Evolutionary conservation across 1,140 invertebrate genomes (phyloP).

Genomic region (Brachionus rotundiformis): DNA sequence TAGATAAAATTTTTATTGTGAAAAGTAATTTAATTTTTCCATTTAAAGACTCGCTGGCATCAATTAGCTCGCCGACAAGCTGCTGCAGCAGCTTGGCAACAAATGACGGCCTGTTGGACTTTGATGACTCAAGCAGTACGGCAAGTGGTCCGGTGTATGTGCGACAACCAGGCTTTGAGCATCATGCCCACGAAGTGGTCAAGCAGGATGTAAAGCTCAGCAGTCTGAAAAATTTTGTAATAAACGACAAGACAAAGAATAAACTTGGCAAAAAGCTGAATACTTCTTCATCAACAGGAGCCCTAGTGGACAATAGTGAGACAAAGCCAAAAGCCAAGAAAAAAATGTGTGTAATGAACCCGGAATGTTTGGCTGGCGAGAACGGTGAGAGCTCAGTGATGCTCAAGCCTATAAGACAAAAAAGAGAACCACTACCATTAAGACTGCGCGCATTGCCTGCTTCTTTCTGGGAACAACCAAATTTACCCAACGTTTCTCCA

Average conservation of each 20-base stretch:
- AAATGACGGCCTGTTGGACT: constrained; percentile 57
- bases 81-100: constrained; percentile 29
- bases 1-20: not conserved
- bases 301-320: not conserved
- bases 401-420: constrained; percentile 39
- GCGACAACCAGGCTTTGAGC: constrained; percentile 58
- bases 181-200: constrained; percentile 35
- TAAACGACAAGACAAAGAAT: not conserved
- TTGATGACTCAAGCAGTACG: constrained; percentile 59
- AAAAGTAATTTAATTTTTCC: not conserved
- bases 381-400: not conserved
- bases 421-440: constrained; percentile 66
- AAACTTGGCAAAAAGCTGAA: constrained; percentile 1
- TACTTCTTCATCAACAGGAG: constrained; percentile 8
- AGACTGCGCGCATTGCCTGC: constrained; percentile 66
- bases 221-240: constrained; percentile 35
- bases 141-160: constrained; percentile 64
- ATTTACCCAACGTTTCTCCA: constrained; percentile 65
- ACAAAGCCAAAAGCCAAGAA: constrained; percentile 18
- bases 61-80: constrained; percentile 9
- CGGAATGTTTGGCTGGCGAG: not conserved
- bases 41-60: constrained; percentile 4
- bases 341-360: constrained; percentile 22
- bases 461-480: constrained; percentile 69
- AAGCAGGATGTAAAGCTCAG: constrained; percentile 7